phyloP scores from a whole-genome alignment of 2,888 invertebrate species.

The Acrocyrtus sp. region DNA sequence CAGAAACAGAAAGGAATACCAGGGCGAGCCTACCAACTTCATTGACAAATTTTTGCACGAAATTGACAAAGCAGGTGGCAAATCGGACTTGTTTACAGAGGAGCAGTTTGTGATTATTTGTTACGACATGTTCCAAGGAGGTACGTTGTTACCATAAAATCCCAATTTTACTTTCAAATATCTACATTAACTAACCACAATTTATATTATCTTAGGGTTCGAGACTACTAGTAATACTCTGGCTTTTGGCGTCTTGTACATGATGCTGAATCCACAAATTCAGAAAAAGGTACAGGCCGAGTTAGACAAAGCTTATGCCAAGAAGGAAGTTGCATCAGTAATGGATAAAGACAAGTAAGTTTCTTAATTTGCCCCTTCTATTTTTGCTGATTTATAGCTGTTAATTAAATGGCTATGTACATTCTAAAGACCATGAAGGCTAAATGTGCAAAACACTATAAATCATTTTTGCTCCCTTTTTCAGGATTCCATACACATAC shows the following conservation, averaged over 20 bases:
- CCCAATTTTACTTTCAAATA: background rate
- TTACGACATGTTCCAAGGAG: conserved; percentile 73
- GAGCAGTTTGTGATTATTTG: conserved; percentile 65
- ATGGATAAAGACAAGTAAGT: conserved; percentile 68
- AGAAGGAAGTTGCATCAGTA: conserved; percentile 67
- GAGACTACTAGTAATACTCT: conserved; percentile 74
- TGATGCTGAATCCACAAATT: conserved; percentile 72
- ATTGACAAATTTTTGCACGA: conserved; percentile 56
- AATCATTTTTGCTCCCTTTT: background rate
- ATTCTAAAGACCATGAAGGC: background rate
- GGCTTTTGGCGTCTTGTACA: conserved; percentile 72
- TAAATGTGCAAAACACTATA: background rate
- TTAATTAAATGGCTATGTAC: conserved; percentile 10
- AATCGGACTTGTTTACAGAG: conserved; percentile 54
- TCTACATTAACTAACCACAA: conserved; percentile 67
- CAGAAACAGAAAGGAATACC: conserved; percentile 39
- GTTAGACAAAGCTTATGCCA: conserved; percentile 68
- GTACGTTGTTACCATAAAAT: too few species aligned
- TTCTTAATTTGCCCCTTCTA: conserved; percentile 6
- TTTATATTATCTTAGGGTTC: too few species aligned
- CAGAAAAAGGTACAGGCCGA: conserved; percentile 72
- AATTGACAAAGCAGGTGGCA: conserved; percentile 48
- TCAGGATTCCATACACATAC: conserved; percentile 57
- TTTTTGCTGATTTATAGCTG: background rate
- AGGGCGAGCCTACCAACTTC: conserved; percentile 52